These are phyloP conservation scores for Caiman crocodilus DNA, from an alignment of 2,797 vertebrate genomes.

Conservation along the genomic window DNA sequence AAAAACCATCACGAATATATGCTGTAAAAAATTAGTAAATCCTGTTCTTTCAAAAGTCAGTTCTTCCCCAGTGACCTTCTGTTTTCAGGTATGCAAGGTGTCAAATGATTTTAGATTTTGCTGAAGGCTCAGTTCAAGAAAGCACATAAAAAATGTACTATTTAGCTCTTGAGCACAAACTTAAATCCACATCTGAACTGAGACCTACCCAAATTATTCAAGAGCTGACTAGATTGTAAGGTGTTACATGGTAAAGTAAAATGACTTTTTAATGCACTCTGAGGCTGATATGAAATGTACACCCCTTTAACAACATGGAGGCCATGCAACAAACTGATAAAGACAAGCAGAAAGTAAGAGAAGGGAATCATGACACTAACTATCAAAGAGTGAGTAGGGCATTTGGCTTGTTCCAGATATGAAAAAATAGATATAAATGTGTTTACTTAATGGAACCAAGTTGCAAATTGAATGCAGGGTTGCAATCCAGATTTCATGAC, in stretches of 20 bases:
- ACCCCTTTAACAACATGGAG: background rate
- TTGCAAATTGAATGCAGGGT: background rate
- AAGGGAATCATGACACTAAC: background rate
- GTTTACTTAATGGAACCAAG: conserved; percentile 18
- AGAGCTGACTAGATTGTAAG: background rate
- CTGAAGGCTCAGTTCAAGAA: background rate
- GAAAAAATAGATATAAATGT: conserved; percentile 14
- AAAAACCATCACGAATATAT: no score
- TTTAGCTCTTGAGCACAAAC: conserved; percentile 5
- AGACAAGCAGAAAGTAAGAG: background rate
- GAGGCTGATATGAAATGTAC: background rate
- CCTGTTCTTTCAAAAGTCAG: background rate
- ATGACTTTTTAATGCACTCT: background rate
- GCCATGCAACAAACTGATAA: background rate
- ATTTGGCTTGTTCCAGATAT: background rate
- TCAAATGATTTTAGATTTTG: conserved; percentile 26
- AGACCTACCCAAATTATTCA: background rate
- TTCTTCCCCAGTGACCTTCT: background rate
- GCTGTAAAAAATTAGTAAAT: no score
- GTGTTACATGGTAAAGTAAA: background rate
- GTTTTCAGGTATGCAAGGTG: background rate
- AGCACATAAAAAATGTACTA: conserved; percentile 19
- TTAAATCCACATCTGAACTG: background rate
- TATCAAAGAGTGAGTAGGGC: background rate
- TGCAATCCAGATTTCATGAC: background rate